Evolutionary conservation across 1,140 invertebrate genomes (phyloP).

Genomic region (Papilio dardanus): DNA sequence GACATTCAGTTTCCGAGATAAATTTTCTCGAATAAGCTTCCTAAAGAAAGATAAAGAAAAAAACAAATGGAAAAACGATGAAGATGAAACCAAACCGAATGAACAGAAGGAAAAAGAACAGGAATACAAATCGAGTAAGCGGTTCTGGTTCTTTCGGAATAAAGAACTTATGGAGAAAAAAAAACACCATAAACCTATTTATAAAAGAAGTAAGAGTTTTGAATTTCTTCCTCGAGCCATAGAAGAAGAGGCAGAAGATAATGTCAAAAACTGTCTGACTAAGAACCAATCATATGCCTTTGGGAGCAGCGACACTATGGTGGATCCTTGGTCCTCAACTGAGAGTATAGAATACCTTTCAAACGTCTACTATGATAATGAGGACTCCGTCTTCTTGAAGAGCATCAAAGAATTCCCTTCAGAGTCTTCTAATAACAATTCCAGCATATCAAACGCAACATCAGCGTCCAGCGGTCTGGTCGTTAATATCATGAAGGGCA

Average conservation of each 20-base stretch:
- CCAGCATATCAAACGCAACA: slow-evolving; percentile 58
- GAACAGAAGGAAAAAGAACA: slow-evolving; percentile 48
- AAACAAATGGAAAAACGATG: slow-evolving; percentile 60
- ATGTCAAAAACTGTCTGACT: slow-evolving; percentile 42
- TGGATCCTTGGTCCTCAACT: slow-evolving; percentile 57
- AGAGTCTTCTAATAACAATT: slow-evolving; percentile 61
- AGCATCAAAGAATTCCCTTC: slow-evolving; percentile 65
- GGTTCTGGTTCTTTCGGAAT: slow-evolving; percentile 73
- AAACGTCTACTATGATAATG: slow-evolving; percentile 67
- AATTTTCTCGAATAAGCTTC: slow-evolving; percentile 62
- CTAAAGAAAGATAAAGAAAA: slow-evolving; percentile 71
- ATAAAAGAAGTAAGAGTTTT: slow-evolving; percentile 75
- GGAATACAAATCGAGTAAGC: slow-evolving; percentile 62
- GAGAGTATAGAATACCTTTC: slow-evolving; percentile 66
- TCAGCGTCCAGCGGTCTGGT: slow-evolving; percentile 58
- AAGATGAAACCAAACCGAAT: slow-evolving; percentile 50
- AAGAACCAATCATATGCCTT: slow-evolving; percentile 64
- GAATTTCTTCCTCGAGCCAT: slow-evolving; percentile 70
- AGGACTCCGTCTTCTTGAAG: slow-evolving; percentile 66
- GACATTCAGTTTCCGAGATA: slow-evolving; percentile 73
- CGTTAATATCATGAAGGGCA: slow-evolving; percentile 62
- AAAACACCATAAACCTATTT: slow-evolving; percentile 56
- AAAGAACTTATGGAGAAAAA: slow-evolving; percentile 62
- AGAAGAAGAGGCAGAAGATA: slow-evolving; percentile 55
- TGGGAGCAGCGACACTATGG: slow-evolving; percentile 65